phyloP scores from a whole-genome alignment of 2,797 vertebrate genomes.

The Muraenolepis orangiensis region DNA sequence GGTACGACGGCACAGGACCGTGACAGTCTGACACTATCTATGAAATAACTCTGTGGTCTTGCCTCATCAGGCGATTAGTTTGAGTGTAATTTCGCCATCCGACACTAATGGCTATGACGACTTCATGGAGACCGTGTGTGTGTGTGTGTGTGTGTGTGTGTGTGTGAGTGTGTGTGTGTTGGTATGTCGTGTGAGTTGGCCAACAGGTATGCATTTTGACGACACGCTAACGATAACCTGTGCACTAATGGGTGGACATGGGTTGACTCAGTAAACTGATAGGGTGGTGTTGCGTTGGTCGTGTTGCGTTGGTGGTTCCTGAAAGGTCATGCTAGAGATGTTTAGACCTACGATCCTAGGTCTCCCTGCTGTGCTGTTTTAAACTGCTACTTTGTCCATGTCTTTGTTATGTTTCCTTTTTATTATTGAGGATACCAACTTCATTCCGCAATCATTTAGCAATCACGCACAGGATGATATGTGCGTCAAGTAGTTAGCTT shows the following conservation, averaged over 20 bases:
- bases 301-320: neutral
- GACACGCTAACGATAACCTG: neutral
- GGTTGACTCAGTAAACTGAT: neutral
- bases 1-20: no score
- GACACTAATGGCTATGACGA: neutral
- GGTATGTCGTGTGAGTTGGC: neutral
- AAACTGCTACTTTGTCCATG: neutral
- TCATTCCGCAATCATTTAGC: neutral
- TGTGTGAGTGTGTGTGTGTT: neutral
- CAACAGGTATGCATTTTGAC: neutral
- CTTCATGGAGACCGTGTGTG: neutral
- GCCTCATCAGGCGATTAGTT: neutral
- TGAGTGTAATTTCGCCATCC: neutral
- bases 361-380: neutral
- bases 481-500: neutral
- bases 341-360: no score
- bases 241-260: neutral
- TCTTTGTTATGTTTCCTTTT: no score
- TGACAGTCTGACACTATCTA: neutral
- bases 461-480: neutral
- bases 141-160: neutral
- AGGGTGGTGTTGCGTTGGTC: neutral
- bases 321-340: neutral
- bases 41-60: neutral
- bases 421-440: neutral